Base-by-base conservation (phyloP, 2,797 vertebrate genomes). In the Anniella stebbinsi region DNA sequence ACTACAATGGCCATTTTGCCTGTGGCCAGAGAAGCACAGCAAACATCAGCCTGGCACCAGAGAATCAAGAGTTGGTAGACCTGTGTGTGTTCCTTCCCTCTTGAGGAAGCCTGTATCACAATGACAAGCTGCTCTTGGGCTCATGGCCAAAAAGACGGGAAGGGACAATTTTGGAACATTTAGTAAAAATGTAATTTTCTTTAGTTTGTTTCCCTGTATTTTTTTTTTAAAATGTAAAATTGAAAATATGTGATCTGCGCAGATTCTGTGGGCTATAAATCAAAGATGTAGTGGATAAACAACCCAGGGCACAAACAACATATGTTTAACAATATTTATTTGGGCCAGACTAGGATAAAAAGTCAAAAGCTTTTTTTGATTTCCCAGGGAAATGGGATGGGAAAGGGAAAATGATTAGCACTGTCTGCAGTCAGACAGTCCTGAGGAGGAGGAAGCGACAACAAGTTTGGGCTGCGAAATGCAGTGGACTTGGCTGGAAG, bases 381-480 rank as follows among this genome's bases (percentile, higher is more conserved):
- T 69, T 83, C n/a, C 80, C 18, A n/a, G 45, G 70, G 4, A 75
- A 76, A 82, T 4, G 41, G 72, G 36, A 54, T 2, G 36, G 85
- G 70, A 73, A 67, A 13, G n/a, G 30, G 30, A 63, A 80, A 25
- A 15, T 1, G 60, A 21, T 83, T 48, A 60, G 13, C n/a, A 45
- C 13, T 69, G 73, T 45, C n/a, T 83, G 60, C 45, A 80, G 88
- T 45, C 83, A 80, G 36, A 13, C 21, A 11, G 80, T 21, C 9
- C 38, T 51, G 8, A 81, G 28, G 60, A 87, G 25, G n/a, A 73
- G n/a, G 72, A 41, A 33, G 60, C 4, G 4, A 57, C n/a, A 76
- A 84, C 33, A 69, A 5, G 6, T 85, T 57, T 57, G 63, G 73
- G 72, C 72, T 83, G 70, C 30, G 57, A 87, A 90, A 83, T 77